Evolutionary conservation across 2,888 invertebrate genomes (phyloP).

Genomic region (Byasa hedistus): DNA sequence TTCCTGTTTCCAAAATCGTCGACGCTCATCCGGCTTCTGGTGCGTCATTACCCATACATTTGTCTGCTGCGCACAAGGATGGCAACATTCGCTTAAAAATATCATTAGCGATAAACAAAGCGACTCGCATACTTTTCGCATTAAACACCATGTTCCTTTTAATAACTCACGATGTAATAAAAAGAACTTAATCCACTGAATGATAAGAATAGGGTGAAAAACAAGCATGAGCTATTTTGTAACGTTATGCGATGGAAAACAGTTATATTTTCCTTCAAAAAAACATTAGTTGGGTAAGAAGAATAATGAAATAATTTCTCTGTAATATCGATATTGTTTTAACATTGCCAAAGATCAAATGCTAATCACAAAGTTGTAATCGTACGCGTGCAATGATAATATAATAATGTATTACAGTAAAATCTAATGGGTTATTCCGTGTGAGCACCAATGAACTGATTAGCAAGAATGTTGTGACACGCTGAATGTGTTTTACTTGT

Average conservation of each 20-base stretch:
- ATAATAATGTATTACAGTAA: not conserved
- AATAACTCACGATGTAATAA: not conserved
- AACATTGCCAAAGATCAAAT: slow-evolving; percentile 3
- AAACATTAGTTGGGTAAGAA: too few species aligned
- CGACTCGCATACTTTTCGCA: not conserved
- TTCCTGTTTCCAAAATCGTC: slow-evolving; percentile 50
- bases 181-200: too few species aligned
- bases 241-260: too few species aligned
- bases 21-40: slow-evolving; percentile 45
- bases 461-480: slow-evolving; percentile 4
- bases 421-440: slow-evolving; percentile 6
- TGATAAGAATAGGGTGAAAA: too few species aligned
- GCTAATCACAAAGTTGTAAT: not conserved
- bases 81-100: slow-evolving; percentile 5
- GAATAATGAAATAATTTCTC: too few species aligned
- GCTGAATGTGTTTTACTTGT: slow-evolving; percentile 5
- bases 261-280: too few species aligned
- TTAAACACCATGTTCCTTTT: not conserved
- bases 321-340: too few species aligned
- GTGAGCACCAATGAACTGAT: slow-evolving; percentile 4
- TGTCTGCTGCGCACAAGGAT: slow-evolving; percentile 6
- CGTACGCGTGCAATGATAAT: slow-evolving; percentile 2
- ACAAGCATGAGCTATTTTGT: too few species aligned
- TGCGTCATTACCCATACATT: slow-evolving; percentile 39
- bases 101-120: slow-evolving; percentile 19